These are phyloP conservation scores for Siphlonurus alternatus DNA, from an alignment of 2,888 invertebrate species.

Conservation along the genomic window DNA sequence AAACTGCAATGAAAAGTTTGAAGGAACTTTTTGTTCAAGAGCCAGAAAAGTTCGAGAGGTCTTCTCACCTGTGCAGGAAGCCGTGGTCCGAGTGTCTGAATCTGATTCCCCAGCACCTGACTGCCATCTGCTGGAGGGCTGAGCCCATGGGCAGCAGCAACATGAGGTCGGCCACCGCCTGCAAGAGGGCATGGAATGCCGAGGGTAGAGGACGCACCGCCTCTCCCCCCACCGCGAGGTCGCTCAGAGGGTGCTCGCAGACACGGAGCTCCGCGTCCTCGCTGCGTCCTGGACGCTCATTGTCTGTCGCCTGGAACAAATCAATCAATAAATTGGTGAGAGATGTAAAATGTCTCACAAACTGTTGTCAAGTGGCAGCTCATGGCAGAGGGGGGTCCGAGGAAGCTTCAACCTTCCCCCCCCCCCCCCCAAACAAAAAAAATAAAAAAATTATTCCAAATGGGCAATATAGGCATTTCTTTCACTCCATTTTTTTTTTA, in stretches of 20 bases:
- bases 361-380: too few species aligned
- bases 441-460: too few species aligned
- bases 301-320: not conserved
- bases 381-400: too few species aligned
- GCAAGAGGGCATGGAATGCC: conserved; percentile 70
- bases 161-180: conserved; percentile 85
- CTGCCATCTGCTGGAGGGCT: conserved; percentile 77
- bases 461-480: too few species aligned
- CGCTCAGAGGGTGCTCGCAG: conserved; percentile 65
- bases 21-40: too few species aligned
- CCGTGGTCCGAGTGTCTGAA: conserved; percentile 80
- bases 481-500: too few species aligned
- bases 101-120: conserved; percentile 82
- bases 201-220: conserved; percentile 44
- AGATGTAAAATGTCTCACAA: too few species aligned
- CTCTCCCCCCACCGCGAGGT: conserved; percentile 57
- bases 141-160: conserved; percentile 74
- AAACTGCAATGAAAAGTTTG: too few species aligned
- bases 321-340: too few species aligned
- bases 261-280: conserved; percentile 19
- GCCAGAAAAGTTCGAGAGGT: too few species aligned
- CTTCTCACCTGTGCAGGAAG: conserved; percentile 50
- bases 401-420: too few species aligned
- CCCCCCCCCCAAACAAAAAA: too few species aligned
- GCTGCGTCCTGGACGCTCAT: conserved; percentile 23